Base-by-base conservation (phyloP, 2,888 invertebrate genomes). In the Nemotelus pantherinus region DNA sequence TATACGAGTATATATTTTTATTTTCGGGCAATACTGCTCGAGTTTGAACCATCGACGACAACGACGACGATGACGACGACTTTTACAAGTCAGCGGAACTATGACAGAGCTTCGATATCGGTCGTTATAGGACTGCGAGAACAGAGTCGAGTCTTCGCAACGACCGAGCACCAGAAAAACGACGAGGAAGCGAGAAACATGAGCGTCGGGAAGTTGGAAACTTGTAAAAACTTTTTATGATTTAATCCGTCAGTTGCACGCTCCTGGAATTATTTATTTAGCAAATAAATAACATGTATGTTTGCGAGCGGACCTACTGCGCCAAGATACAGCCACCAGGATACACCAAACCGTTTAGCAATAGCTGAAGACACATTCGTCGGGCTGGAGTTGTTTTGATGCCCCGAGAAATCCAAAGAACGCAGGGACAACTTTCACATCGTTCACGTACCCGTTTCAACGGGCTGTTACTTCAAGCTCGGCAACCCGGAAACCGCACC, bases 251-350 rank as follows among this genome's bases (percentile, higher is more conserved):
- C 70, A 70, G 60, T 47, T 58, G 72, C 72, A 72, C 72, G 72
- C 60, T 45, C 47, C 58, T 25, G 72, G 72, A 57, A 72, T 72
- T 72, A 72, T 72, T 72, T 72, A 72, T 72, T 58, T 72, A 60
- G 72, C 58, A 72, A 72, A 72, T 72, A 72, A 72, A 72, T 72
- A 72, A 72, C 72, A 72, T 60, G 72, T 58, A 58, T 58, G 72
- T 57, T 58, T 47, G 72, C 41, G 45, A 70, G 47, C 70, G 25
- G 3, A 60, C 60, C 7, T 25, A 25, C 25, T 25, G 25, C 25
- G 25, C 25, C 25, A 25, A 25, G 25, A 25, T 25, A 25, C 25
- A 25, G 25, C 25, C 25, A 25, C 25, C 25, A 25, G 25, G 25
- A 25, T 25, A 25, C 25, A 25, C 25, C 25, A 25, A 25, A 25